A percentile compares a stretch with the other conserved stretches of the same genome.
phyloP scores from a whole-genome alignment of 2,797 vertebrate genomes.

The Emydoidea blandingii region DNA sequence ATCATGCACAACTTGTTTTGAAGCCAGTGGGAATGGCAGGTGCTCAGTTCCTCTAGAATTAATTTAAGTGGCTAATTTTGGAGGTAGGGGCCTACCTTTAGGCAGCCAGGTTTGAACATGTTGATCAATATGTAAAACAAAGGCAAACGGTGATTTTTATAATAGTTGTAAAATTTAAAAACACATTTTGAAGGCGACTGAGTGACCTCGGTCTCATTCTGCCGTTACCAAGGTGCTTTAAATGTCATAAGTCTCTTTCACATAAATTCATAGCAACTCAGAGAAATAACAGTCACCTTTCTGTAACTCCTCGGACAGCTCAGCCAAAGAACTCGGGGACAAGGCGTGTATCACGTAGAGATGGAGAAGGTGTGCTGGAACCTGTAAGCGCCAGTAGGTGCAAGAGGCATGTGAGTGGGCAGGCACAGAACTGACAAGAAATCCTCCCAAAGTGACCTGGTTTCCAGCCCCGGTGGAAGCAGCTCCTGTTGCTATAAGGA shows the following conservation, averaged over 20 bases:
- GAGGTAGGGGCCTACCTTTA: neutral
- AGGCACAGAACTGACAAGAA: neutral
- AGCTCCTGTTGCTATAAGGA: neutral
- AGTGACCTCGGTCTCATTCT: too few relatives aligned
- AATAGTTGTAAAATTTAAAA: too few relatives aligned
- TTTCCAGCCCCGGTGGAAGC: neutral
- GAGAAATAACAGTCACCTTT: neutral
- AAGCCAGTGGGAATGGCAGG: neutral
- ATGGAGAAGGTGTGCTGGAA: neutral
- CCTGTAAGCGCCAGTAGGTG: neutral
- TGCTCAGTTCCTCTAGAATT: neutral
- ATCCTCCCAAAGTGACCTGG: neutral
- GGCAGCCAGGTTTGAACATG: neutral
- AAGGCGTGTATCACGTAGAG: neutral
- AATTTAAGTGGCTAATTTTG: too few relatives aligned
- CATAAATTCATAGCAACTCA: fast-evolving
- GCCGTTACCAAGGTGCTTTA: fast-evolving
- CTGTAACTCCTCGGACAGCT: neutral
- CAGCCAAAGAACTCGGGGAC: neutral
- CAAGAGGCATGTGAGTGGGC: neutral
- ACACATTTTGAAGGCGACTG: too few relatives aligned
- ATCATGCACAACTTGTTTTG: too few relatives aligned
- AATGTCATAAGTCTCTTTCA: neutral
- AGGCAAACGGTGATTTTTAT: neutral
- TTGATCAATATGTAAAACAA: neutral